Conservation (phyloP, 2,113 vertebrate species). For the Puntigrus tetrazona region DNA sequence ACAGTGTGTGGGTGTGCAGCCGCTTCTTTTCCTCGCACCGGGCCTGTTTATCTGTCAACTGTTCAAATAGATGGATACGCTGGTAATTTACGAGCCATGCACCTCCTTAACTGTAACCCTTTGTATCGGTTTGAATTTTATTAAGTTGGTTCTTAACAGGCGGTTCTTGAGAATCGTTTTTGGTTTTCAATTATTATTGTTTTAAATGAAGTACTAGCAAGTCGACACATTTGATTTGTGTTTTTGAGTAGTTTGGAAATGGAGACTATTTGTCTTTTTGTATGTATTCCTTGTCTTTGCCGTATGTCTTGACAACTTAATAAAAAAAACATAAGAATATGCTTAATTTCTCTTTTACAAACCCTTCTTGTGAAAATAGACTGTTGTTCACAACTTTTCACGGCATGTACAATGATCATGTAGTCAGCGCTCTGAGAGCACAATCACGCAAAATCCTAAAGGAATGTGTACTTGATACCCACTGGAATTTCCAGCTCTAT, state of each 20-base stretch:
- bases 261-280: background rate
- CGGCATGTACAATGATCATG: background rate
- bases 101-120: background rate
- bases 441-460: background rate
- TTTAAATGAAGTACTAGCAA: too few relatives aligned
- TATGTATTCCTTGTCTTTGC: background rate
- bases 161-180: background rate
- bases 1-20: conserved; percentile 32
- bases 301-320: background rate
- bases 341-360: background rate
- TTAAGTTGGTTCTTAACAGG: background rate
- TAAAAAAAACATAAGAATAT: background rate
- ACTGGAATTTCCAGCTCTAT: background rate
- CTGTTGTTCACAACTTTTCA: background rate
- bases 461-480: background rate
- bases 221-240: too few relatives aligned
- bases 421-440: background rate
- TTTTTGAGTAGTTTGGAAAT: background rate
- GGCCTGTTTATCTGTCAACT: conserved; percentile 40
- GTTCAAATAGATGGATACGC: conserved; percentile 37
- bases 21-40: conserved; percentile 10
- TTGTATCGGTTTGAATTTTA: background rate
- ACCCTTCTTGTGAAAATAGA: background rate
- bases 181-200: too few relatives aligned
- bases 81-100: background rate